Conservation (phyloP, 1,140 invertebrate species). For the Galleria mellonella region DNA sequence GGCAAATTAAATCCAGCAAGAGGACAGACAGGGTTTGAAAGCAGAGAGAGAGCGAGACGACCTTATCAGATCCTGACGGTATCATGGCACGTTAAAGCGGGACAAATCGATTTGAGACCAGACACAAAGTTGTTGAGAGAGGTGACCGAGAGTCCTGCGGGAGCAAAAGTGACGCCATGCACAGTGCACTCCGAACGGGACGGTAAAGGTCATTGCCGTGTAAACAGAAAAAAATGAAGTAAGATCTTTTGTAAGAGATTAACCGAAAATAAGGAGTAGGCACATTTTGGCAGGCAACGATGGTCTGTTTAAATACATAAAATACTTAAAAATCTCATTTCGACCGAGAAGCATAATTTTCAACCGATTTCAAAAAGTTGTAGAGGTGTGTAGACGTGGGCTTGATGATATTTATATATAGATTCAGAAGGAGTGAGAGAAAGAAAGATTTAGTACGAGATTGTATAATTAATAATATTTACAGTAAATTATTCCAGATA, state of each 20-base stretch:
- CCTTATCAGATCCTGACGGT: constrained; percentile 31
- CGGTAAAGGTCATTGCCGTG: constrained; percentile 38
- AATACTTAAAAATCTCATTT: constrained; percentile 2
- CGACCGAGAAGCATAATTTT: not conserved
- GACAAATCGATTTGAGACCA: constrained; percentile 58
- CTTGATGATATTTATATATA: too few species aligned
- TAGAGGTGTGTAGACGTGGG: too few species aligned
- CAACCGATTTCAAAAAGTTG: too few species aligned
- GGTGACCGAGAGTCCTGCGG: constrained; percentile 20
- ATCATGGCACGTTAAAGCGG: constrained; percentile 42
- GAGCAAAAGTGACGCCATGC: constrained; percentile 21
- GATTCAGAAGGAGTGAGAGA: too few species aligned
- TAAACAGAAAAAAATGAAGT: constrained; percentile 46
- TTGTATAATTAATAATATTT: too few species aligned
- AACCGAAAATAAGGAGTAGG: constrained; percentile 19
- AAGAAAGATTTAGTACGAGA: too few species aligned
- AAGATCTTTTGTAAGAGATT: constrained; percentile 47
- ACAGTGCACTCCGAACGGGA: constrained; percentile 4
- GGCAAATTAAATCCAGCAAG: constrained; percentile 45
- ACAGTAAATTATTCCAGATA: too few species aligned
- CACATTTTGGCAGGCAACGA: constrained; percentile 3
- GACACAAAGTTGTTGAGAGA: constrained; percentile 42
- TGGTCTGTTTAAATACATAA: not conserved
- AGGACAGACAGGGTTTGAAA: constrained; percentile 51
- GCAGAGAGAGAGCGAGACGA: constrained; percentile 23